Evolutionary conservation across 2,888 invertebrate genomes (phyloP).

Genomic region (Steinernema carpocapsae): DNA sequence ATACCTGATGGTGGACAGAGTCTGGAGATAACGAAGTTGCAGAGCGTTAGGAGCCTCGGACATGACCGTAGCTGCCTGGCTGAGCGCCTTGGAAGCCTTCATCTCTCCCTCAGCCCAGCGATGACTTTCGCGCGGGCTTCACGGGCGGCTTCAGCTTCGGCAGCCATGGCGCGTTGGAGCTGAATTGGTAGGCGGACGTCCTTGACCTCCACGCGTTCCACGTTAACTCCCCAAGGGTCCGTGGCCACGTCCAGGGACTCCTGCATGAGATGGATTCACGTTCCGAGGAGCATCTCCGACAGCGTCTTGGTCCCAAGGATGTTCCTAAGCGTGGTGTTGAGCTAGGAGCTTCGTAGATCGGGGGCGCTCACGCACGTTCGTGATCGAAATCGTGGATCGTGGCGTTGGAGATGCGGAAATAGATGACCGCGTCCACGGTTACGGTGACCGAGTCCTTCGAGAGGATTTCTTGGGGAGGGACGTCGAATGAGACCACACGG

Average conservation of each 20-base stretch:
- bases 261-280: slow-evolving; percentile 92
- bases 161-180: slow-evolving; percentile 88
- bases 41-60: slow-evolving; percentile 89
- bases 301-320: slow-evolving; percentile 95
- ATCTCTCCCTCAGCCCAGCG: slow-evolving; percentile 90
- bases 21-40: slow-evolving; percentile 90
- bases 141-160: slow-evolving; percentile 87
- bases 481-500: slow-evolving; percentile 91
- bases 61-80: slow-evolving; percentile 94
- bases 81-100: slow-evolving; percentile 83
- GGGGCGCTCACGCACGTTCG: slow-evolving; percentile 48
- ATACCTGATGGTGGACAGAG: slow-evolving; percentile 73
- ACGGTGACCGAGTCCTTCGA: slow-evolving; percentile 56
- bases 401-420: slow-evolving; percentile 49
- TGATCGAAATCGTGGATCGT: slow-evolving; percentile 56
- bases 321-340: slow-evolving; percentile 75
- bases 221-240: slow-evolving; percentile 72
- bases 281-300: slow-evolving; percentile 93
- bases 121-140: slow-evolving; percentile 78
- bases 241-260: slow-evolving; percentile 71
- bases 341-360: slow-evolving; percentile 69
- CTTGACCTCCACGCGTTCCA: slow-evolving; percentile 68
- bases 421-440: slow-evolving; percentile 55
- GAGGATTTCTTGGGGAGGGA: slow-evolving; percentile 83
- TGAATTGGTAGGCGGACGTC: slow-evolving; percentile 90